Evolutionary conservation across 2,797 vertebrate species (phyloP).

Genomic region (Mormyrops boulengeri): DNA sequence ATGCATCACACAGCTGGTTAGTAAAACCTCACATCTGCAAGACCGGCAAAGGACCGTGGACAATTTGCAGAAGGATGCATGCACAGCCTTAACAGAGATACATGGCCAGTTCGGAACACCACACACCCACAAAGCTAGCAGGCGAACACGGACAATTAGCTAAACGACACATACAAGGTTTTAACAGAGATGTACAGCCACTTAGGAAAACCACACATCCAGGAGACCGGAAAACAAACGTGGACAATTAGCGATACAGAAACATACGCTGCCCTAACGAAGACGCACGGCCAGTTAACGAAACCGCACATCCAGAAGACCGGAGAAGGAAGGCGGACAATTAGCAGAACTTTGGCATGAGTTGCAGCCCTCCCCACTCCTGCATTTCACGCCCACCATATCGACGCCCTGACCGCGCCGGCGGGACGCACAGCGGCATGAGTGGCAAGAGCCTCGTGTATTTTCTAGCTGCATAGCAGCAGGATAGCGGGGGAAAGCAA

Average conservation of each 20-base stretch:
- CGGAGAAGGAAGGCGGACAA: background rate
- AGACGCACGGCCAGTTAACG: background rate
- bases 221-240: background rate
- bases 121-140: background rate
- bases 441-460: slow-evolving; percentile 72
- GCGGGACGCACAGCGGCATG: slow-evolving; percentile 64
- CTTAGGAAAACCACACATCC: background rate
- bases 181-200: background rate
- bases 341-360: background rate
- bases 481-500: slow-evolving; percentile 28
- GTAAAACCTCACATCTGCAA: background rate
- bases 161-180: background rate
- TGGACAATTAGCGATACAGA: background rate
- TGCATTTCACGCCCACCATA: slow-evolving; percentile 66
- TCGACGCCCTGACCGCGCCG: slow-evolving; percentile 61
- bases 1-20: background rate
- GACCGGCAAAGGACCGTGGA: background rate
- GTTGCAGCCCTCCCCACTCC: slow-evolving; percentile 29
- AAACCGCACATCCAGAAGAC: background rate
- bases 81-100: background rate
- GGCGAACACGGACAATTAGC: background rate
- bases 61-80: background rate
- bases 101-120: background rate
- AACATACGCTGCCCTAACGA: background rate
- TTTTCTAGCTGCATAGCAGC: slow-evolving; percentile 64